Evolutionary conservation across 1,140 invertebrate species (phyloP), one percentile per base, ranked within the genome.

Genomic region (Teleogryllus occipitalis): DNA sequence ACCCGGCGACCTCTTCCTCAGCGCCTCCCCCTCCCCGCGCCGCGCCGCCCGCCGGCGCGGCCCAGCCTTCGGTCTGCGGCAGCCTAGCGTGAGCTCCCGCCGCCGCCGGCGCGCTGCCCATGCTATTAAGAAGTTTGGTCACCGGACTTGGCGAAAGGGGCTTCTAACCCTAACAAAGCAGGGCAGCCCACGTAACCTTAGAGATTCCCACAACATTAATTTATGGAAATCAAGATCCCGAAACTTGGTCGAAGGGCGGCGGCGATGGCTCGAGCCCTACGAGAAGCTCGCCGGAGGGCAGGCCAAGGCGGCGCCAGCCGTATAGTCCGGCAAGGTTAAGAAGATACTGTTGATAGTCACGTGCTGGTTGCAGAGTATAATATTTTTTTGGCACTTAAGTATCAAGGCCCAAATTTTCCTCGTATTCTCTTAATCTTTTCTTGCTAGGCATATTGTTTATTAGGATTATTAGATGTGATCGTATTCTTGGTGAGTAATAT

Each of bases 81-180:
- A 65, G 54, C 54, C 54, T 65, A 65, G 54, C 54, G 18, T 65
- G 54, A 65, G 54, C 54, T 39, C 54, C 18, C 54, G 54, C 54
- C 54, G 10, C 54, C 54, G 54, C 10, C 54, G 54, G 10, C 54
- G 54, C 54, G 18, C 54, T 65, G 54, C 54, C 54, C 54, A 65
- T 65, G 54, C 54, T 65, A 65, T 65, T 65, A 65, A 65, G 54
- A 65, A 65, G 54, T 65, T 65, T 65, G 54, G 54, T 65, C 54
- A 65, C 54, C 54, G 54, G 54, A 65, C 54, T 65, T 65, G 54
- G 54, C 54, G 54, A 65, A 65, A 65, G 54, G 54, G 54, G 54
- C 54, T 65, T 65, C 54, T 65, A 65, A 65, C 54, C 54, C 54
- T 65, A 65, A 65, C 54, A 65, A 65, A 65, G 54, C 54, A 65